Base-by-base conservation (phyloP, 2,113 vertebrate species). In the Mystacornis crossleyi region DNA sequence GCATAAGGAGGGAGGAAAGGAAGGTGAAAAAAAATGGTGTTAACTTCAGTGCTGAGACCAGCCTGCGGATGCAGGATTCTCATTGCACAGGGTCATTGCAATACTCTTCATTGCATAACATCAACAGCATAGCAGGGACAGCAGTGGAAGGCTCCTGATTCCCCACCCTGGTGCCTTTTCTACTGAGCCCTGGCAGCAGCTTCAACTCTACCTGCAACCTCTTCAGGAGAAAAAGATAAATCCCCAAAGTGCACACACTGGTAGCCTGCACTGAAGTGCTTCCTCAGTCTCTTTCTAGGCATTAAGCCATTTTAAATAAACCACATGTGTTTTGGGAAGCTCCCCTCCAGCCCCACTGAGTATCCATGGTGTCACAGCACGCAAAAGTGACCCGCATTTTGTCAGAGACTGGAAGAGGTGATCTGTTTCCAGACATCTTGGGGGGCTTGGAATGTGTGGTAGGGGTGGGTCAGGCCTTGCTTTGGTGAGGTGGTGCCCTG, bases 61-160 rank as follows among this genome's bases (percentile, higher is more conserved):
- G 40, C 14, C 69, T 21, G 12, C 8, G 9, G 24, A 84, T n/a
- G 24, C 12, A 62, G 11, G 19, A 50, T 36, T 42, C 42, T 66
- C 16, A 38, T 91, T 91, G 29, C 12, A 24, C 25, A 53, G 57
- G 17, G 66, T 50, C 18, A 23, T 10, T 45, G 38, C 31, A 74
- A 13, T 36, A 33, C 26, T 82, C 34, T 29, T 62, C 12, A 33
- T 21, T 51, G 38, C 20, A 33, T 4, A 75, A 34, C 20, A 90
- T 34, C 48, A 90, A 6, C 2, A 21, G 8, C 0, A 0, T 2
- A 45, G 57, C 57, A 2, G 11, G 79, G 42, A 23, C 6, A 55
- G 20, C 26, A 51, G 8, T 2, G 48, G 48, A 79, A 53, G 24
- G 11, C 20, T 79, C 18, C 48, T 40, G 16, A 28, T 31, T 69